Base-by-base conservation (phyloP, 2,888 invertebrate genomes). In the Leptura quadrifasciata region DNA sequence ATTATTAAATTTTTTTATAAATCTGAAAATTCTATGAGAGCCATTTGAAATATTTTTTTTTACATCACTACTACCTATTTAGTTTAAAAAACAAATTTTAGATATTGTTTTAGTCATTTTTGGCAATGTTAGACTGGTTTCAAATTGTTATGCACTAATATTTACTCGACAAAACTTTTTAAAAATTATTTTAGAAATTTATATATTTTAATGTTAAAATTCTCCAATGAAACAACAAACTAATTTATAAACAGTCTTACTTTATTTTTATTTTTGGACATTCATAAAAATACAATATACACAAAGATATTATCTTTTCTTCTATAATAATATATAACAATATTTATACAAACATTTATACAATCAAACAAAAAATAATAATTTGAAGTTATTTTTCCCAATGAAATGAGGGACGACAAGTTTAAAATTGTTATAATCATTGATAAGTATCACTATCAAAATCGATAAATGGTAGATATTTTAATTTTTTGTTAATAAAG, bases 181-280 rank as follows among this genome's bases (percentile, higher is more conserved):
- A 24, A 24, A 24, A 24, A 24, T 5, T 24, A 5, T 8, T 31
- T 31, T n/a, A n/a, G n/a, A n/a, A n/a, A n/a, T n/a, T n/a, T n/a
- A n/a, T n/a, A n/a, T n/a, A n/a, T n/a, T n/a, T n/a, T n/a, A n/a
- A n/a, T n/a, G n/a, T n/a, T n/a, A 31, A 31, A 31, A 31, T 8
- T 5, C 5, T 31, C 47, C 54, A 72, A 72, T 61, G 67, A 73
- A 76, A 70, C 63, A 64, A 35, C 58, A 58, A 27, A 47, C 17
- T 80, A 81, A 82, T 84, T 84, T 85, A 85, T 85, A 85, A 85
- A 85, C 84, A 85, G 85, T 85, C 84, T 85, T 84, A 83, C 83
- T 85, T 85, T 85, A 85, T 85, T 85, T 83, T 85, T 85, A 84
- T 85, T 85, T 84, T 85, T 85, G 85, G 85, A 85, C 85, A 85